Evolutionary conservation across 2,888 invertebrate genomes (phyloP), one percentile per base, ranked within the genome.

Genomic region (Blomia tropicalis): DNA sequence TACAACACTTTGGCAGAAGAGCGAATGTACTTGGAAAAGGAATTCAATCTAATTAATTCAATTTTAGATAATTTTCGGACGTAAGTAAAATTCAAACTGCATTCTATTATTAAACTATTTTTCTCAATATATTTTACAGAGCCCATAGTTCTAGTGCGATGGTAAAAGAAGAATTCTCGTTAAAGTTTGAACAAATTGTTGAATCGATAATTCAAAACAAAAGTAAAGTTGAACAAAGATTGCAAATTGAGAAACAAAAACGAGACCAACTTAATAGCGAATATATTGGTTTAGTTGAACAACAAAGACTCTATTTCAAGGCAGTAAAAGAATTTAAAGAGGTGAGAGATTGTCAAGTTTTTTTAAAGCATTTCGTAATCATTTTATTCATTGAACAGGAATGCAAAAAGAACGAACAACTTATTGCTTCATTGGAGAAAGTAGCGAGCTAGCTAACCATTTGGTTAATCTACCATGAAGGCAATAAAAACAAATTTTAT

Each of bases 1-100:
- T 92, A 92, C 76, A 96, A 98, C 74, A 91, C 91, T 1, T 77
- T 95, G 60, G 85, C 90, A 73, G 93, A 95, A 76, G 87, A 88
- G n/a, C 86, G 88, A 74, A 78, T 85, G 43, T 95, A 93, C 74
- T 81, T 93, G 71, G 84, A 84, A 66, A 93, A 92, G 73, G 95
- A 96, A 76, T 79, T 75, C 25, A 72, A 70, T 54, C 67, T 75
- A n/a, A 68, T 75, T 59, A 75, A 74, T 63, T 75, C 75, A 3
- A 74, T 75, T 53, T 70, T 74, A 66, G 74, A 75, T 58, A 75
- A 71, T 65, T 75, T 75, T 44, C 23, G 59, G n/a, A 47, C 53
- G 64, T 61, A 32, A 43, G 61, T 58, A 4, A n/a, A n/a, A 22
- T 43, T 30, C 5, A 22, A n/a, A 19, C 22, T 41, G 43, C 2